Conservation (phyloP, 2,113 vertebrate species). For the Sterrhoptilus dennistouni region DNA sequence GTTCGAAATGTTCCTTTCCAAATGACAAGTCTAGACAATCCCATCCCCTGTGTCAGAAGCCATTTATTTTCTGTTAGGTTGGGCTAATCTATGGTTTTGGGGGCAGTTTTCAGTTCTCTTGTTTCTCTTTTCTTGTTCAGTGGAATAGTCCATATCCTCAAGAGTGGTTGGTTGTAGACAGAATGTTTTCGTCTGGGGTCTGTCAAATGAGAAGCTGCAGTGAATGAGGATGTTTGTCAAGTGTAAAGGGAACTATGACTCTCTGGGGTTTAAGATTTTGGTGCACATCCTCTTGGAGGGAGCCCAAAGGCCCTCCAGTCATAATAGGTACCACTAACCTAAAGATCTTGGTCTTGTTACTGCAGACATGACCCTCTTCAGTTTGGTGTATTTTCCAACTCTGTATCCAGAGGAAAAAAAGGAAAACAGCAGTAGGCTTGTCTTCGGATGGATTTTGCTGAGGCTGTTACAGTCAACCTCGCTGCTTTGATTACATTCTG, state of each 20-base stretch:
- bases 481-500: constrained; percentile 6
- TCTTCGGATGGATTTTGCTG: neutral
- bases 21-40: constrained; percentile 49
- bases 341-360: neutral
- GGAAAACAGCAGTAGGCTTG: neutral
- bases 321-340: neutral
- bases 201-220: constrained; percentile 67
- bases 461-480: neutral
- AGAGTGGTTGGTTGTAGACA: neutral
- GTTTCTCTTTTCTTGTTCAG: neutral
- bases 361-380: neutral
- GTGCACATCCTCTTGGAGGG: neutral
- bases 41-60: constrained; percentile 46
- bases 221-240: constrained; percentile 50
- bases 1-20: constrained; percentile 41
- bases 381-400: neutral
- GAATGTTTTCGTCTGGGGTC: neutral
- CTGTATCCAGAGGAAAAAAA: neutral
- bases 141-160: constrained; percentile 20
- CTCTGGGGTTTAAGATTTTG: neutral
- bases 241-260: neutral
- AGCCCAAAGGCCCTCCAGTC: neutral
- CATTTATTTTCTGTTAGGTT: constrained; percentile 26
- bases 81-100: neutral
- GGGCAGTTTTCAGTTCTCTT: neutral